Conservation (phyloP, 2,888 invertebrate genomes). For the Amblyteles armatorius region DNA sequence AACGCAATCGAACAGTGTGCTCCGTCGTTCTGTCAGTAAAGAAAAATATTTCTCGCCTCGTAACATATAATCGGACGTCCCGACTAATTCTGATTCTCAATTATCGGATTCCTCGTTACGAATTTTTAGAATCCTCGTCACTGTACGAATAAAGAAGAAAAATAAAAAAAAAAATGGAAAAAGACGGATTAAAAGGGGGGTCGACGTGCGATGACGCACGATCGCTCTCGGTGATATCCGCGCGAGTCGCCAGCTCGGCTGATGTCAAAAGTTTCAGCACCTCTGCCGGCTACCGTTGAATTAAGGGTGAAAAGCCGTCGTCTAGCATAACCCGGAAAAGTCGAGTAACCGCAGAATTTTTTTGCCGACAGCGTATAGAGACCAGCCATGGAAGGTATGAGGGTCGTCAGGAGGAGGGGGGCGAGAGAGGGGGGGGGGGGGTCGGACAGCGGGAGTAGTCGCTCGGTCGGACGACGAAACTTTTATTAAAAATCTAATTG, state of each 20-base stretch:
- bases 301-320: conserved; percentile 57
- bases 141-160: conserved; percentile 1
- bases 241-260: conserved; percentile 57
- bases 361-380: conserved; percentile 9
- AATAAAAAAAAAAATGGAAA: neutral
- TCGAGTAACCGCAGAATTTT: conserved; percentile 63
- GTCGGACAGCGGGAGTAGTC: conserved; percentile 37
- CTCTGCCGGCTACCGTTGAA: conserved; percentile 50
- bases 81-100: neutral
- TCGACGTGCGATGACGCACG: conserved; percentile 45
- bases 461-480: conserved; percentile 77
- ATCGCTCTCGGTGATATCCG: conserved; percentile 55
- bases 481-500: conserved; percentile 81
- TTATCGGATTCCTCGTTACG: neutral
- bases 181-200: conserved; percentile 9
- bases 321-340: conserved; percentile 62
- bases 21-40: too few relatives aligned
- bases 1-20: too few relatives aligned
- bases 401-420: conserved; percentile 20
- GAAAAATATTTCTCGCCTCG: neutral
- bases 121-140: neutral
- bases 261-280: conserved; percentile 67
- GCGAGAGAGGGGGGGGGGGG: neutral
- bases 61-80: neutral
- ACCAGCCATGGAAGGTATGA: neutral